Base-by-base conservation (phyloP, 1,140 invertebrate genomes). In the Drosophila sp. region DNA sequence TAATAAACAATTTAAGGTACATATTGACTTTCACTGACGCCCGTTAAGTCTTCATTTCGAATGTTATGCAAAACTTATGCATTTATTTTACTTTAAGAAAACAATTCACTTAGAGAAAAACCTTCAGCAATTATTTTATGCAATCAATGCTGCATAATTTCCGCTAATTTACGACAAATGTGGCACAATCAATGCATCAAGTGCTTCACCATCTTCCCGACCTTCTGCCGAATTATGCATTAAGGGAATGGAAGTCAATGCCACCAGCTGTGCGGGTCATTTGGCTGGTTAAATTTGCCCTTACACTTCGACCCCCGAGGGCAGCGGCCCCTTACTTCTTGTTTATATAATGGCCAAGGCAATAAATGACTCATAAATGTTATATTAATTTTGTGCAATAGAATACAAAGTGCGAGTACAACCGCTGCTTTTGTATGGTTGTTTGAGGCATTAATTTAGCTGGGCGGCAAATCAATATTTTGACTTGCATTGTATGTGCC, bases 321-420 rank as follows among this genome's bases (percentile, higher is more conserved):
- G 47, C 23, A 27, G 2, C 7, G 44, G 30, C 30, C 10, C 56
- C 8, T 66, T 67, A 3, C 23, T 1, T 30, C 27, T 10, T 54
- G 11, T 66, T 70, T 63, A 76, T 58, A 84, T 69, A 84, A 83
- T 76, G 76, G 76, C 72, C 66, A 47, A 33, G 72, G 69, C 83
- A 79, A 81, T 79, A 79, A 85, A 77, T 85, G 79, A 76, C 71
- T 81, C 79, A 82, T 79, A 82, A 86, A 87, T 87, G 83, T 76
- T 76, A 55, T 70, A 87, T 79, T 86, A 79, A 86, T 76, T 68
- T 67, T 87, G 70, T 85, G 63, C 66, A 65, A 67, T 66, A 68
- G 50, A 72, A 76, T 60, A 69, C 25, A 71, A 64, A 47, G 56
- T 40, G n/a, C 60, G 55, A 30, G 30, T 70, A 57, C 41, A 47